Evolutionary conservation across 2,113 vertebrate genomes (phyloP).

Genomic region (Microcebus ravelobensis): DNA sequence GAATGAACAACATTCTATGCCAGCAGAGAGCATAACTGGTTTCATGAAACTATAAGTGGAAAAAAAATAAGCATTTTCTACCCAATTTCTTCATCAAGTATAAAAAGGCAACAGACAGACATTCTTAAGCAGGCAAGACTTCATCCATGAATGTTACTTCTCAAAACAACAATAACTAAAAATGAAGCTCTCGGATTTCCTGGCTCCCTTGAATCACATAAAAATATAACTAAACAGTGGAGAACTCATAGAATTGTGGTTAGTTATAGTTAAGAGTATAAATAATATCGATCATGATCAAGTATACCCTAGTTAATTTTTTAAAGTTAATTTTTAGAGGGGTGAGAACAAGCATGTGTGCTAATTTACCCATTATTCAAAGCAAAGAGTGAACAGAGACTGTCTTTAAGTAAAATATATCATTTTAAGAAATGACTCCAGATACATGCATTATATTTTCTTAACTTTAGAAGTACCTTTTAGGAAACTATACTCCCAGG

Average conservation of each 20-base stretch:
- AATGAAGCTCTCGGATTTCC: neutral
- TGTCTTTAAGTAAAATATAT: neutral
- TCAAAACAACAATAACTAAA: neutral
- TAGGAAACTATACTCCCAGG: neutral
- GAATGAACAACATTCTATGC: neutral
- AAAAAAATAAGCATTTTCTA: conserved; percentile 13
- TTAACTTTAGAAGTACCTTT: neutral
- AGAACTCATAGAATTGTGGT: neutral
- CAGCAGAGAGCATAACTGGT: neutral
- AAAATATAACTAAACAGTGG: neutral
- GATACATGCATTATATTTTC: neutral
- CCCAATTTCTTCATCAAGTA: neutral
- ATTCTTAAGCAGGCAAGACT: neutral
- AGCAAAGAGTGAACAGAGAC: neutral
- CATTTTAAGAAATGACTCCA: neutral
- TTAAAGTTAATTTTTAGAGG: neutral
- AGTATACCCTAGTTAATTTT: neutral
- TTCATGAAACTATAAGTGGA: neutral
- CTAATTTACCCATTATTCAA: neutral
- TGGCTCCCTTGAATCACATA: neutral
- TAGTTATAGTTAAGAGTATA: neutral
- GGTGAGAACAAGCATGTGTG: neutral
- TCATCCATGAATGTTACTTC: neutral
- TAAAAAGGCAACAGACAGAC: neutral
- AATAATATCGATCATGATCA: neutral